These are phyloP conservation scores for Globodera ellingtonae DNA, from an alignment of 1,140 invertebrate genomes.

Conservation along the genomic window DNA sequence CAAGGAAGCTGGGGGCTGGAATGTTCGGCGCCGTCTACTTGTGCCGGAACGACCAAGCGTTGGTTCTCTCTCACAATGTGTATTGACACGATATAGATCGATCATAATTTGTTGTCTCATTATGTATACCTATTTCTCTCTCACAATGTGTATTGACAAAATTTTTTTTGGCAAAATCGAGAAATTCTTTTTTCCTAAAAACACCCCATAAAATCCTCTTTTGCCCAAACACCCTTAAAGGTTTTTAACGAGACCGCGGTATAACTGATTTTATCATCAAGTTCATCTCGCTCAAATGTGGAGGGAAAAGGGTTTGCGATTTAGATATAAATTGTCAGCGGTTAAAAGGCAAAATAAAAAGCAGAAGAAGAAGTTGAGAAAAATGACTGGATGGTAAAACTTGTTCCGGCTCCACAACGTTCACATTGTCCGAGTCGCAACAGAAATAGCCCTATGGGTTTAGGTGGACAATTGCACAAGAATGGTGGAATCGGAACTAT, in stretches of 20 bases:
- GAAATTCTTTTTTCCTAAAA: no score
- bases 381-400: constrained; percentile 3
- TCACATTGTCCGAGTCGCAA: constrained; percentile 31
- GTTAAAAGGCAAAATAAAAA: constrained; percentile 25
- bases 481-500: not conserved
- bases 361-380: constrained; percentile 23
- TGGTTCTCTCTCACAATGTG: no score
- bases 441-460: constrained; percentile 39
- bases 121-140: no score
- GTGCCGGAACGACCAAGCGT: not conserved
- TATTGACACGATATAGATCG: no score
- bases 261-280: no score
- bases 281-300: not conserved
- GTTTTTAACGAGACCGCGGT: no score
- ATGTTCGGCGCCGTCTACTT: constrained; percentile 24
- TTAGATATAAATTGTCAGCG: constrained; percentile 14
- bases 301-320: constrained; percentile 22
- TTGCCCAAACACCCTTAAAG: no score
- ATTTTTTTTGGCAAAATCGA: no score
- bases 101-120: no score
- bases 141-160: no score
- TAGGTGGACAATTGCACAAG: not conserved
- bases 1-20: constrained; percentile 17
- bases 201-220: no score
- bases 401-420: not conserved